Percentiles rank a stretch among this genome's conserved stretches.
Evolutionary conservation across 1,140 invertebrate genomes (phyloP).

Genomic region (Procambarus clarkii): DNA sequence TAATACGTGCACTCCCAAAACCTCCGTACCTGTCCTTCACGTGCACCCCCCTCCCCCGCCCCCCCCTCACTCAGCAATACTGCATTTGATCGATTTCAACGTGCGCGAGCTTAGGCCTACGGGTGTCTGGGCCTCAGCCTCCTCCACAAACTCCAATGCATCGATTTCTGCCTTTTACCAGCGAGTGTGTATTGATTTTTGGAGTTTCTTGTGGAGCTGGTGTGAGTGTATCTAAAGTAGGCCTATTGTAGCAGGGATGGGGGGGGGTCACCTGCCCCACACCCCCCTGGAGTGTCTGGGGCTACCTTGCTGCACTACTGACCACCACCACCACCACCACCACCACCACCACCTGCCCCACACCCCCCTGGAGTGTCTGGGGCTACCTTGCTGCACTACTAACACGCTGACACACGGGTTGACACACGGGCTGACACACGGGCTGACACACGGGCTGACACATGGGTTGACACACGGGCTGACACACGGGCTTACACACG

Average conservation of each 20-base stretch:
- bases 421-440: too few species aligned
- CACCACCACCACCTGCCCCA: too few species aligned
- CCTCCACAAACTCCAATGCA: conserved; percentile 25
- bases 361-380: too few species aligned
- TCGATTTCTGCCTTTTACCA: conserved; percentile 35
- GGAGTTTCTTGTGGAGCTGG: not conserved
- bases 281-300: too few species aligned
- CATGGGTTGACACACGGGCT: too few species aligned
- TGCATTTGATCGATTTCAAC: conserved; percentile 68
- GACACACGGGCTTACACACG: too few species aligned
- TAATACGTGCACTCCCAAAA: too few species aligned
- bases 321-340: too few species aligned
- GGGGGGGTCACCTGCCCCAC: too few species aligned
- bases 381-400: too few species aligned
- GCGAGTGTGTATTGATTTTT: conserved; percentile 20
- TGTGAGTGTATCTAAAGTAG: not conserved
- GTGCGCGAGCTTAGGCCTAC: not conserved
- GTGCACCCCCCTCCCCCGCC: not conserved
- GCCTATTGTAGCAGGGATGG: not conserved
- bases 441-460: too few species aligned
- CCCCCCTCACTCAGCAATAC: conserved; percentile 35
- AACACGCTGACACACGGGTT: not conserved
- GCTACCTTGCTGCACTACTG: too few species aligned
- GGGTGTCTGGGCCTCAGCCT: not conserved
- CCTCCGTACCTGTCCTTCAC: not conserved